phyloP scores from a whole-genome alignment of 2,797 vertebrate species.

The Diplodus sargus region DNA sequence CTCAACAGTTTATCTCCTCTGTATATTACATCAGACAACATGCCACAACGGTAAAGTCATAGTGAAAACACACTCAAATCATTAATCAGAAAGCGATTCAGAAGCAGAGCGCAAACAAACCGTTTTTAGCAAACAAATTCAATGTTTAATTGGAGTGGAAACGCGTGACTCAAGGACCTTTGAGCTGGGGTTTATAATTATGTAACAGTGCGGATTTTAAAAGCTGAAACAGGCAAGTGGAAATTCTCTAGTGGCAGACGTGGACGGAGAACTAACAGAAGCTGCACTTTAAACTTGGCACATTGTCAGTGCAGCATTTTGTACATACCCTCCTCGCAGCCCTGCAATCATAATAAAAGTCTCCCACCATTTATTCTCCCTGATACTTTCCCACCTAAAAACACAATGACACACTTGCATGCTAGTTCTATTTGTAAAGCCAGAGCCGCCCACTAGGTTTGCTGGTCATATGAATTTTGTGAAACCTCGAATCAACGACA shows the following conservation, averaged over 20 bases:
- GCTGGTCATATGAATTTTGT: slow-evolving; percentile 11
- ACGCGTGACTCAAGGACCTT: slow-evolving; percentile 46
- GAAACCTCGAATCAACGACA: not conserved
- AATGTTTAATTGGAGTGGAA: slow-evolving; percentile 51
- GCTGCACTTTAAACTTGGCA: slow-evolving; percentile 69
- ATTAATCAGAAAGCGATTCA: slow-evolving; percentile 32
- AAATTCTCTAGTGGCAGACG: slow-evolving; percentile 67
- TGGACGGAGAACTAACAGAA: slow-evolving; percentile 64
- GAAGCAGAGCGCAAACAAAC: slow-evolving; percentile 17
- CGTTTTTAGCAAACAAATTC: slow-evolving; percentile 38
- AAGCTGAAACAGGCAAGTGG: slow-evolving; percentile 66
- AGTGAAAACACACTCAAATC: slow-evolving; percentile 35
- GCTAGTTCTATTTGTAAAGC: slow-evolving; percentile 35
- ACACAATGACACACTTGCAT: slow-evolving; percentile 4
- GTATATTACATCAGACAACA: slow-evolving; percentile 42
- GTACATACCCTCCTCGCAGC: slow-evolving; percentile 18
- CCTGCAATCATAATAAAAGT: slow-evolving; percentile 36
- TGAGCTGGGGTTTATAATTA: slow-evolving; percentile 48
- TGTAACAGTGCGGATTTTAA: slow-evolving; percentile 59
- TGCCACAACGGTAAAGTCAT: slow-evolving; percentile 25
- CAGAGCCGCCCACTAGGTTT: not conserved
- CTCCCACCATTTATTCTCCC: slow-evolving; percentile 15
- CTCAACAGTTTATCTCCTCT: slow-evolving; percentile 24
- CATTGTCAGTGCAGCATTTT: slow-evolving; percentile 24
- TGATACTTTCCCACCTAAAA: not conserved